phyloP scores from a whole-genome alignment of 1,140 invertebrate species.

The Neuroterus valhalla region DNA sequence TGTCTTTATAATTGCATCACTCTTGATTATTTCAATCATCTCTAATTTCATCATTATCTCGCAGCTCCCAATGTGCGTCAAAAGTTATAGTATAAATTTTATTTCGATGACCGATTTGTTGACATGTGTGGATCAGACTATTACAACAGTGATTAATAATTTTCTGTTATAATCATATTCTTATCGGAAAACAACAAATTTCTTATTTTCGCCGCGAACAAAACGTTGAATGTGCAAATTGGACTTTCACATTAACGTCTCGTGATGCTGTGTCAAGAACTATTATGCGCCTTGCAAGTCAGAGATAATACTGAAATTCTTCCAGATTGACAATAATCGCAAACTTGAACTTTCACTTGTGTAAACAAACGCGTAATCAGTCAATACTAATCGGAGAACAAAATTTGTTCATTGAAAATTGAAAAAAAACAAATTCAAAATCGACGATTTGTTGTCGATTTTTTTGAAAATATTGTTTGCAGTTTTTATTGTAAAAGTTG shows the following conservation, averaged over 20 bases:
- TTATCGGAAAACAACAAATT: background rate
- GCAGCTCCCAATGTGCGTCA: no score
- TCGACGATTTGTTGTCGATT: background rate
- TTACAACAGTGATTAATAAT: background rate
- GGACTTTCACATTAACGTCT: conserved; percentile 11
- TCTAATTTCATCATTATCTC: no score
- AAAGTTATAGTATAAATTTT: no score
- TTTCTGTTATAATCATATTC: background rate
- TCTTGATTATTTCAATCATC: no score
- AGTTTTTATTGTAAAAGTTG: no score
- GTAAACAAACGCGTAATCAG: conserved; percentile 30
- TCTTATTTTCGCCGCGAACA: conserved; percentile 27
- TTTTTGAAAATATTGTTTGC: no score
- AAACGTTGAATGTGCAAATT: conserved; percentile 1
- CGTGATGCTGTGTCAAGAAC: conserved; percentile 6
- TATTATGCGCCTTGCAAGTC: background rate
- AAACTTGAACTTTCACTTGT: conserved; percentile 52
- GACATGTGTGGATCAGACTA: no score
- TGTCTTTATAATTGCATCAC: no score
- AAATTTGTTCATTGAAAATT: background rate
- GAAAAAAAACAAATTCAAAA: background rate
- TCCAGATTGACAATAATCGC: conserved; percentile 34
- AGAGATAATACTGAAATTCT: background rate
- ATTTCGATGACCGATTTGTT: no score
- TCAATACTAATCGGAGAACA: background rate